These are phyloP conservation scores for Limnephilus marmoratus DNA, from an alignment of 2,888 invertebrate species.

Conservation along the genomic window DNA sequence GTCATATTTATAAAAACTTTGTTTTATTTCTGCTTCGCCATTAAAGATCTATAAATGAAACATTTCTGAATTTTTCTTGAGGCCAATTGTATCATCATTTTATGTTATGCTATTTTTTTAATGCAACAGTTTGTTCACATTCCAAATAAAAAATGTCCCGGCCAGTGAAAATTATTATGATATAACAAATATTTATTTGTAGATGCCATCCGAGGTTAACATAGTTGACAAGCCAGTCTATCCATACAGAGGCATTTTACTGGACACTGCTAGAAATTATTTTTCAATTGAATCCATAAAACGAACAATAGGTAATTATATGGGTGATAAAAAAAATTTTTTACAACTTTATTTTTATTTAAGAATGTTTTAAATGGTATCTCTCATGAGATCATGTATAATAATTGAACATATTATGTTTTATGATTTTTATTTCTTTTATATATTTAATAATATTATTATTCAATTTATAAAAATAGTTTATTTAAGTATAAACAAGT, in stretches of 20 bases:
- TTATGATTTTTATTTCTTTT: neutral
- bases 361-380: neutral
- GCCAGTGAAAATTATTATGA: neutral
- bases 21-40: too few relatives aligned
- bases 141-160: too few relatives aligned
- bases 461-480: too few relatives aligned
- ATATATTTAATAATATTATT: too few relatives aligned
- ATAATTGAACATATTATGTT: neutral
- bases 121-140: too few relatives aligned
- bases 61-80: too few relatives aligned
- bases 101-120: too few relatives aligned
- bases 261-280: constrained; percentile 95
- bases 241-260: constrained; percentile 90
- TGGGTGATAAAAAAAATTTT: neutral
- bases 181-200: constrained; percentile 67
- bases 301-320: constrained; percentile 80
- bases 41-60: too few relatives aligned
- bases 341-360: neutral
- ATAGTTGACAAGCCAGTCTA: constrained; percentile 90
- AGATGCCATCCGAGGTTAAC: constrained; percentile 80
- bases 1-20: too few relatives aligned
- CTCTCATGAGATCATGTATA: neutral
- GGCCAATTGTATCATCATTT: too few relatives aligned
- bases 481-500: too few relatives aligned
- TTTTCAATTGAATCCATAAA: constrained; percentile 84